phyloP scores from a whole-genome alignment of 2,113 vertebrate species.

The Peromyscus leucopus region DNA sequence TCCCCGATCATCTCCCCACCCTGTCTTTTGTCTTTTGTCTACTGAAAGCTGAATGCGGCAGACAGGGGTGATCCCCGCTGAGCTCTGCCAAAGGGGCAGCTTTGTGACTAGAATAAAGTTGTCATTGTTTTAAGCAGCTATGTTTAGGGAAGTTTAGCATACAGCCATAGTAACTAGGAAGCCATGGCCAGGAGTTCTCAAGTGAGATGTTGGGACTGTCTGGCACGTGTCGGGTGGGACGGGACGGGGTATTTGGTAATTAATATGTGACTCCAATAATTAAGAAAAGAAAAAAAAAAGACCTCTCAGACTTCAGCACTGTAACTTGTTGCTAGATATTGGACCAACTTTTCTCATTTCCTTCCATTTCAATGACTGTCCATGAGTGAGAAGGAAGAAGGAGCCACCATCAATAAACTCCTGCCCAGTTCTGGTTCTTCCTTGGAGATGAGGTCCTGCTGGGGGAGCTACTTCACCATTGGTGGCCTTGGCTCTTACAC shows the following conservation, averaged over 20 bases:
- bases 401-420: accelerated
- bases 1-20: not conserved
- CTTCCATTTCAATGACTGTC: accelerated
- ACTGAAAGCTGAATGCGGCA: accelerated
- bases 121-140: not conserved
- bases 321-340: not conserved
- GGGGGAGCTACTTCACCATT: not conserved
- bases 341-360: not conserved
- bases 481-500: too few relatives aligned
- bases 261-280: not conserved
- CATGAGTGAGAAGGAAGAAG: not conserved
- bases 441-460: not conserved
- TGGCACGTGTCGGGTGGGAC: not conserved
- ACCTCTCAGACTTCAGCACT: not conserved
- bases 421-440: not conserved
- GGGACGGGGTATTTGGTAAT: not conserved
- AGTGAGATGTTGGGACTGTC: not conserved
- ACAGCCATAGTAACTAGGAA: not conserved
- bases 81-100: not conserved
- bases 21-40: not conserved
- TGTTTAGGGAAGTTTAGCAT: not conserved
- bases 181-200: not conserved
- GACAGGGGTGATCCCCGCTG: not conserved
- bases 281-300: accelerated
- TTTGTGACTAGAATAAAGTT: not conserved